A percentile compares a stretch with the other conserved stretches of the same genome.
Conservation (phyloP, 2,797 vertebrate genomes). For the Epinephelus coioides region DNA sequence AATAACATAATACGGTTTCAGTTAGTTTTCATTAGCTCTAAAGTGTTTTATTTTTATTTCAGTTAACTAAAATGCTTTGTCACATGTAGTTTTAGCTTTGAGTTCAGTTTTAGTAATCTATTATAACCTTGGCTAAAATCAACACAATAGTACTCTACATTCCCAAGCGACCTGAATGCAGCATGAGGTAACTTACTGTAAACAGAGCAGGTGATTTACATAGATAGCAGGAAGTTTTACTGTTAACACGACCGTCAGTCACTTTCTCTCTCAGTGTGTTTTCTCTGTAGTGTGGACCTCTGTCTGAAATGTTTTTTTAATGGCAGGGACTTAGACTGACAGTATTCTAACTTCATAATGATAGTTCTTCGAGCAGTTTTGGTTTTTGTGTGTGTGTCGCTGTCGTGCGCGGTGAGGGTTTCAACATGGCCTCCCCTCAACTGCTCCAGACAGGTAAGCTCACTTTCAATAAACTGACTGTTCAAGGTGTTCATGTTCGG, state of each 20-base stretch:
- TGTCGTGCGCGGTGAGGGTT: slow-evolving; percentile 38
- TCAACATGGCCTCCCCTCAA: slow-evolving; percentile 34
- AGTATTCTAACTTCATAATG: not conserved
- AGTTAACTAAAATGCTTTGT: no score
- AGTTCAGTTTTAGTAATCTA: no score
- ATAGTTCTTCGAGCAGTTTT: not conserved
- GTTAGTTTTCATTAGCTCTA: no score
- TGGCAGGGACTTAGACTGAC: accelerated
- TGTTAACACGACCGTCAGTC: not conserved
- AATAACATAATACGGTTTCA: no score
- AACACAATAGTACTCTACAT: accelerated
- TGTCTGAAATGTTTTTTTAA: no score
- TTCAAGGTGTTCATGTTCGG: no score
- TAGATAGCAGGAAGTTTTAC: slow-evolving; percentile 52
- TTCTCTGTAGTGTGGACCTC: not conserved
- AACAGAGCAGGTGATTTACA: not conserved
- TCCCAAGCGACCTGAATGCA: slow-evolving; percentile 22
- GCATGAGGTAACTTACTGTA: slow-evolving; percentile 27
- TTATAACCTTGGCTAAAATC: no score
- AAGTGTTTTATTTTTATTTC: no score
- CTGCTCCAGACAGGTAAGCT: slow-evolving; percentile 75
- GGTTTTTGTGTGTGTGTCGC: slow-evolving; percentile 2
- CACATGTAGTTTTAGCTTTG: no score
- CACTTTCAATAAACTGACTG: no score
- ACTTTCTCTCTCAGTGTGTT: not conserved